Percentiles rank a stretch among this genome's conserved stretches.
Conservation (phyloP, 2,888 invertebrate genomes). For the Chironomus tentans region DNA sequence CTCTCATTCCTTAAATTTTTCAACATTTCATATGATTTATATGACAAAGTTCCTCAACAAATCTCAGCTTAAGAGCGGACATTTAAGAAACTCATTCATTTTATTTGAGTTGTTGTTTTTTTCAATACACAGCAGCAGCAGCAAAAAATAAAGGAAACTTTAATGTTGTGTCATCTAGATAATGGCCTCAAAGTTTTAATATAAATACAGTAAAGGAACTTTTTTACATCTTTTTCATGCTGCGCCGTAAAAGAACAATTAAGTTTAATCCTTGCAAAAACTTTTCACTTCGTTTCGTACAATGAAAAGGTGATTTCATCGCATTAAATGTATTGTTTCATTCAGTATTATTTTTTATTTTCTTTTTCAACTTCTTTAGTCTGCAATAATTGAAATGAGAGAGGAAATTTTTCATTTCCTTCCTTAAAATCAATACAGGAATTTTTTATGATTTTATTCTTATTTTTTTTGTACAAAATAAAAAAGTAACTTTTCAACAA, state of each 20-base stretch:
- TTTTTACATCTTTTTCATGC: constrained; percentile 8
- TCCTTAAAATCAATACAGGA: neutral
- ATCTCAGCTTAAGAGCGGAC: neutral
- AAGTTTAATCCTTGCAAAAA: neutral
- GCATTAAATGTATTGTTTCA: neutral
- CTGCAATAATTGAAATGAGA: neutral
- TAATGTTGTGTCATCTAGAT: constrained; percentile 7
- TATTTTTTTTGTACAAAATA: neutral
- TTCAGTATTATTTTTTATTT: neutral
- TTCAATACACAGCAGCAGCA: neutral
- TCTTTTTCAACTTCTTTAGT: neutral
- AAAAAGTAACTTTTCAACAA: neutral
- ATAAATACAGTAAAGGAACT: neutral
- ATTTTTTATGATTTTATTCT: neutral
- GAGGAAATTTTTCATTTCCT: constrained; percentile 2
- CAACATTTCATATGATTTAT: too few species aligned
- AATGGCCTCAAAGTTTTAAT: neutral
- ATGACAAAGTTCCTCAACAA: neutral
- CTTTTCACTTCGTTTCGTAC: neutral
- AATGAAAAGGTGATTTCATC: neutral
- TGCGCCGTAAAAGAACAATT: constrained; percentile 1
- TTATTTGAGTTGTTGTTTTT: neutral
- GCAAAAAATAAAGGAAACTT: neutral
- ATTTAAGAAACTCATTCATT: neutral
- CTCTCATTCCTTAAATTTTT: too few species aligned